Evolutionary conservation across 2,888 invertebrate genomes (phyloP).

Genomic region (Sphaerophoria taeniata): DNA sequence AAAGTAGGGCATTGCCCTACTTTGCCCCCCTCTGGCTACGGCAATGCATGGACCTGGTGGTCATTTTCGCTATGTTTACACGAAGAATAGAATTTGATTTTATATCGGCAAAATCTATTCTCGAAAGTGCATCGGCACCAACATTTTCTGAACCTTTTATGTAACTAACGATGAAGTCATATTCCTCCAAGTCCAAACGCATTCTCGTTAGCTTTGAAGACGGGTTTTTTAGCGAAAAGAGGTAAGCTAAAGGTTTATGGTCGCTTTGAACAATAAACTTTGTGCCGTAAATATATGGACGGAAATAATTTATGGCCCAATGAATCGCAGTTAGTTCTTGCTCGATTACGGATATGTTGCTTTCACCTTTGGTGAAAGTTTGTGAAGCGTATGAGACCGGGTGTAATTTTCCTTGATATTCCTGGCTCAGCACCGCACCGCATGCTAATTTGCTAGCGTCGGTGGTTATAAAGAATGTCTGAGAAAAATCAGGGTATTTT

Average conservation of each 20-base stretch:
- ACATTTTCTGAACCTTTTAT: constrained; percentile 70
- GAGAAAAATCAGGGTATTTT: constrained; percentile 1
- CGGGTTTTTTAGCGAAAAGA: constrained; percentile 75
- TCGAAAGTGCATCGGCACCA: constrained; percentile 61
- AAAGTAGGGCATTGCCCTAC: no score
- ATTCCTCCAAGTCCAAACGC: constrained; percentile 75
- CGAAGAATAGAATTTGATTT: constrained; percentile 14
- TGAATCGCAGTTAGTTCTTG: constrained; percentile 75
- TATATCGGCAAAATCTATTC: constrained; percentile 37
- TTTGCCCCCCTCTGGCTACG: no score
- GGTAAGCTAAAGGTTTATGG: no score
- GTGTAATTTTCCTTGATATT: constrained; percentile 40
- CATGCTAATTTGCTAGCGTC: constrained; percentile 63
- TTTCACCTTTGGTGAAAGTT: constrained; percentile 75
- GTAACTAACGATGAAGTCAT: constrained; percentile 73
- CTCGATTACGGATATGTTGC: constrained; percentile 75
- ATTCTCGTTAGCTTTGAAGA: constrained; percentile 76
- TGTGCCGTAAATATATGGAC: constrained; percentile 66
- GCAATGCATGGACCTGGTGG: background rate
- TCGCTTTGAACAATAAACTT: constrained; percentile 70
- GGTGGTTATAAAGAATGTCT: constrained; percentile 38
- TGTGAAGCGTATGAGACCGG: constrained; percentile 64
- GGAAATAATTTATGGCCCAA: constrained; percentile 75
- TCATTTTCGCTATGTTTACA: background rate
- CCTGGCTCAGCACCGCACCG: constrained; percentile 68